These are phyloP conservation scores for Chaenodraco wilsoni DNA, from an alignment of 2,797 vertebrate genomes.

Conservation along the genomic window DNA sequence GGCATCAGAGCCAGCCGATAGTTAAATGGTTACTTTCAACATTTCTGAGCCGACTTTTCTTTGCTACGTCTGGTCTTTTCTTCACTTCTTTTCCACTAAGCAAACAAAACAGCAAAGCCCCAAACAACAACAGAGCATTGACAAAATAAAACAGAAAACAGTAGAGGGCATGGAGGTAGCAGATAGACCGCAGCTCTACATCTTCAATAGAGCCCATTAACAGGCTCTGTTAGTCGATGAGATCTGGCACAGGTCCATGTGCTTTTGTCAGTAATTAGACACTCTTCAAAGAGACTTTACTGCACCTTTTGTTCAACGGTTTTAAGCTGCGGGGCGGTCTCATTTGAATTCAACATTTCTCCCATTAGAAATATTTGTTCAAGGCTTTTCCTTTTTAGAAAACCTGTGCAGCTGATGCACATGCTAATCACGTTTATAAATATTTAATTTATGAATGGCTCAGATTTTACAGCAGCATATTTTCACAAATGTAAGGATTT, in stretches of 20 bases:
- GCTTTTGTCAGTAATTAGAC: conserved; percentile 69
- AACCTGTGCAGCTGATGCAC: conserved; percentile 19
- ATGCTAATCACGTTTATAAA: conserved; percentile 26
- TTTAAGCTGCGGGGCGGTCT: conserved; percentile 39
- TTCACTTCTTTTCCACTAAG: conserved; percentile 12
- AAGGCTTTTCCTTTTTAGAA: background rate
- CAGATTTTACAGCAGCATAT: conserved; percentile 7
- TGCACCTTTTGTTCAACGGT: conserved; percentile 56
- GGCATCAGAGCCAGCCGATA: conserved; percentile 3
- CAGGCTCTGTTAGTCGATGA: conserved; percentile 51
- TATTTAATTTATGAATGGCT: conserved; percentile 32
- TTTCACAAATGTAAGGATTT: conserved; percentile 10
- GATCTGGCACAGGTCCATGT: conserved; percentile 63
- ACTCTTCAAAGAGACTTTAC: conserved; percentile 68
- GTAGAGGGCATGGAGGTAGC: conserved; percentile 36
- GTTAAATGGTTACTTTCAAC: background rate
- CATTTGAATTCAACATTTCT: conserved; percentile 27
- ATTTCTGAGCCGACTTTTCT: conserved; percentile 1
- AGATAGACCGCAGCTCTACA: conserved; percentile 47
- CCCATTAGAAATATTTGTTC: conserved; percentile 14
- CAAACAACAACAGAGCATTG: conserved; percentile 22
- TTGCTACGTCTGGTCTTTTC: background rate
- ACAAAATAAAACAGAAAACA: conserved; percentile 24
- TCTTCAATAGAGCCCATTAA: conserved; percentile 61
- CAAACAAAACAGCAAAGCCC: conserved; percentile 26